phyloP scores from a whole-genome alignment of 2,797 vertebrate species.

The Pristis pectinata region DNA sequence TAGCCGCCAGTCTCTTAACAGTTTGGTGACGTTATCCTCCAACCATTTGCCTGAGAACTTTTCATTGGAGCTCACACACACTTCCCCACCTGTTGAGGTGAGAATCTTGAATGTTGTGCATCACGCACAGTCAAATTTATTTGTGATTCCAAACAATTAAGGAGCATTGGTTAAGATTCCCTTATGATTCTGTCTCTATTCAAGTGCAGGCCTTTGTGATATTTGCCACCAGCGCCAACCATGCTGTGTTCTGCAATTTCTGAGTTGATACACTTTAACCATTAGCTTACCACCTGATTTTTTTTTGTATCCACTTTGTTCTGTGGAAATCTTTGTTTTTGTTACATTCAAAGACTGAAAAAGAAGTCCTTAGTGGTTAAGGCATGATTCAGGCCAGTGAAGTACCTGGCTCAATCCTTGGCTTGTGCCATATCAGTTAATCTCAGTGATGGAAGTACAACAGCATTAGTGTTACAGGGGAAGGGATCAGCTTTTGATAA shows the following conservation, averaged over 20 bases:
- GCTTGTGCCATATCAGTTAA: neutral
- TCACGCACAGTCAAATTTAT: neutral
- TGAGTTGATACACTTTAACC: neutral
- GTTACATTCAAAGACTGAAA: neutral
- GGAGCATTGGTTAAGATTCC: neutral
- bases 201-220: neutral
- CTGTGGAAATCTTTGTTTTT: neutral
- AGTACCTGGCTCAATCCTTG: neutral
- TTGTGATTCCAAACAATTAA: neutral
- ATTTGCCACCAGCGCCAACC: neutral
- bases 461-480: neutral
- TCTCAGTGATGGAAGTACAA: neutral
- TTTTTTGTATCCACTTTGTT: neutral
- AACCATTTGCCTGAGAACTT: conserved; percentile 90
- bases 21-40: conserved; percentile 92
- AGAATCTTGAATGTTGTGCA: conserved; percentile 2
- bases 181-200: neutral
- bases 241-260: neutral
- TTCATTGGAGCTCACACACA: conserved; percentile 82
- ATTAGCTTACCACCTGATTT: neutral
- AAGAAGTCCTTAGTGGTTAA: neutral
- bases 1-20: conserved; percentile 93
- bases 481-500: neutral
- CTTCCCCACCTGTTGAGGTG: conserved; percentile 94
- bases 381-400: neutral